Conservation (phyloP, 1,140 invertebrate species). For the Hormaphis cornu region DNA sequence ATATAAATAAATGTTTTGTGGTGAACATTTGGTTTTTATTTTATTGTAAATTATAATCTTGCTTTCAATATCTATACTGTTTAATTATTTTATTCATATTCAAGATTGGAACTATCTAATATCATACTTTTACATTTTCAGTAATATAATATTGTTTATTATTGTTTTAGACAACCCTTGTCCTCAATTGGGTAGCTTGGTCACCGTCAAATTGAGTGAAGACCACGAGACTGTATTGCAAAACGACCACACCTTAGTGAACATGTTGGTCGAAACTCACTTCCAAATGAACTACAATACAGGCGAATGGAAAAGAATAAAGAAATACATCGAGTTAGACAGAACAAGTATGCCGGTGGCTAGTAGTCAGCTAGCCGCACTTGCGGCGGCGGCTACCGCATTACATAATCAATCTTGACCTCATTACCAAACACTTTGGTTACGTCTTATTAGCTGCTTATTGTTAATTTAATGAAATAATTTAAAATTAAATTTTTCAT, state of each 20-base stretch:
- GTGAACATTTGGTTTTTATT: too few relatives aligned
- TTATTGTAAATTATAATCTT: too few relatives aligned
- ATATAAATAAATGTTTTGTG: too few relatives aligned
- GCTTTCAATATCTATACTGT: too few relatives aligned
- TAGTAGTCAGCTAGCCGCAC: constrained; percentile 16
- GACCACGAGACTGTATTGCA: constrained; percentile 71
- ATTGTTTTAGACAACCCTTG: constrained; percentile 76
- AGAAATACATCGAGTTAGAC: constrained; percentile 56
- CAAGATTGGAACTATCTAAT: too few relatives aligned
- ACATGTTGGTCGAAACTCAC: constrained; percentile 79
- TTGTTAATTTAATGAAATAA: neutral
- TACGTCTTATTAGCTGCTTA: neutral
- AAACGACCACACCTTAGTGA: constrained; percentile 56
- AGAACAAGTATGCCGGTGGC: constrained; percentile 24
- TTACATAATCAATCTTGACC: constrained; percentile 26
- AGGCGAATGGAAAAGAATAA: constrained; percentile 85
- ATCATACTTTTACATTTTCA: neutral
- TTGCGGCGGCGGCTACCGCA: constrained; percentile 28
- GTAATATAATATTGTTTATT: constrained; percentile 25
- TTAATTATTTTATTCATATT: too few relatives aligned
- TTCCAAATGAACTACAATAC: constrained; percentile 96
- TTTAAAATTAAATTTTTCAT: neutral
- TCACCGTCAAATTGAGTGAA: constrained; percentile 85
- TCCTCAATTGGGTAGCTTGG: constrained; percentile 83
- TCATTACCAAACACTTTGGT: neutral